Evolutionary conservation across 2,888 invertebrate genomes (phyloP), one percentile per base, ranked within the genome.

Genomic region (Timandra comae): DNA sequence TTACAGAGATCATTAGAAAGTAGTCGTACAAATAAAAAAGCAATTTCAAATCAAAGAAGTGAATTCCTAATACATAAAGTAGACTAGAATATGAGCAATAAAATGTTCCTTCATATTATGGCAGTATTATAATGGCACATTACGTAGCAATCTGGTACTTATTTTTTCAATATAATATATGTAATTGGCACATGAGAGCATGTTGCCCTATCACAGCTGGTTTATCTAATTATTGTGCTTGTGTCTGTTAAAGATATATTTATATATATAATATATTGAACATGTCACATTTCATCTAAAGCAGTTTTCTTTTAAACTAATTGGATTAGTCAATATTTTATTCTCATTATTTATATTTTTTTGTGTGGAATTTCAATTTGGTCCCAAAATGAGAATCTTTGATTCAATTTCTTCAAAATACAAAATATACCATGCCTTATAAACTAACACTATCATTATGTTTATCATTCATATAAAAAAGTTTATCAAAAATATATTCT

Each of bases 21-120:
- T 39, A 41, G 35, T 27, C 33, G 30, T 33, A 21, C 19, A 27
- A 30, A 25, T 21, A 37, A 38, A 35, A 33, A 32, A 23, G 25
- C 26, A 33, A 37, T 36, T 28, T 19, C 16, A 16, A 16, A 16
- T 16, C 16, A 16, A 16, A 16, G 16, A 16, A 5, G 16, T 35
- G 32, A 27, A 33, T 41, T 30, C 44, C 42, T 52, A 49, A 46
- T 54, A 63, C 45, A 61, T 61, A 63, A 70, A 75, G 73, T 76
- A 84, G 84, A 85, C 84, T 85, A 85, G 84, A 82, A 77, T 66
- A 79, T 85, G 84, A 85, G 84, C 84, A 84, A 81, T 73, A 71
- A 68, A 75, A 72, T 74, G 71, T 76, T 69, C 58, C 61, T 62
- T 63, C 54, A 45, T 57, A 63, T 63, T 71, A 81, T 80, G 80